Evolutionary conservation across 92 coral and sea anemone species (phyloP).

Genomic region (Galaxea fascicularis): DNA sequence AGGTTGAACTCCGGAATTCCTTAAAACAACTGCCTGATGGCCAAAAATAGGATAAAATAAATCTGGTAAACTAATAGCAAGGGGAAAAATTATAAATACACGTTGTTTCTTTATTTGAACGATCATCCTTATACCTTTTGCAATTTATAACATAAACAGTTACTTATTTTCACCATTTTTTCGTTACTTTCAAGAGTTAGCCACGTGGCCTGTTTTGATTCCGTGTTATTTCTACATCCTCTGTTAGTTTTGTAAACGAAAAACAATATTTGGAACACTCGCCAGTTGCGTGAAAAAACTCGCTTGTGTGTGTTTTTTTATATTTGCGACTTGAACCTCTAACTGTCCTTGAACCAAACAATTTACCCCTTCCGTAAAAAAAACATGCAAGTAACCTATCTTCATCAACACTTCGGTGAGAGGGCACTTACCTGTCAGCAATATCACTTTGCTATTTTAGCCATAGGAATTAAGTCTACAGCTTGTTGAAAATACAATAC

Average conservation of each 20-base stretch:
- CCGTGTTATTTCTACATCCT: not conserved
- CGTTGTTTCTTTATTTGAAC: too few relatives aligned
- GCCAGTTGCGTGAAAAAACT: not conserved
- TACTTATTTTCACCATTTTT: too few relatives aligned
- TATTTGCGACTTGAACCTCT: not conserved
- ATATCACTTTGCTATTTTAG: not conserved
- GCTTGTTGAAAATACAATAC: conserved; percentile 34
- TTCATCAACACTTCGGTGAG: not conserved
- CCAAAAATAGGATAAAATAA: not conserved
- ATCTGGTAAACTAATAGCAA: too few relatives aligned
- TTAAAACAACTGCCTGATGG: not conserved
- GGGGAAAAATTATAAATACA: too few relatives aligned
- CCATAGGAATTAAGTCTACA: conserved; percentile 6
- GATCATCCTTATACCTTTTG: too few relatives aligned
- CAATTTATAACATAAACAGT: too few relatives aligned
- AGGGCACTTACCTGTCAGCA: not conserved
- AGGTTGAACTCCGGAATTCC: not conserved
- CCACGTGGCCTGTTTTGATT: not conserved
- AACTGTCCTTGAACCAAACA: not conserved
- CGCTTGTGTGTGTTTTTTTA: not conserved
- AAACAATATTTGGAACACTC: not conserved
- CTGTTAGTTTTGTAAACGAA: not conserved
- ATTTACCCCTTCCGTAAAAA: not conserved
- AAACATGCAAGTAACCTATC: conserved; percentile 4
- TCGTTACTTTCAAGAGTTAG: not conserved